Percentiles rank a stretch among this genome's conserved stretches.
phyloP scores from a whole-genome alignment of 2,113 vertebrate genomes.

The Anarhynchus alexandrinus region DNA sequence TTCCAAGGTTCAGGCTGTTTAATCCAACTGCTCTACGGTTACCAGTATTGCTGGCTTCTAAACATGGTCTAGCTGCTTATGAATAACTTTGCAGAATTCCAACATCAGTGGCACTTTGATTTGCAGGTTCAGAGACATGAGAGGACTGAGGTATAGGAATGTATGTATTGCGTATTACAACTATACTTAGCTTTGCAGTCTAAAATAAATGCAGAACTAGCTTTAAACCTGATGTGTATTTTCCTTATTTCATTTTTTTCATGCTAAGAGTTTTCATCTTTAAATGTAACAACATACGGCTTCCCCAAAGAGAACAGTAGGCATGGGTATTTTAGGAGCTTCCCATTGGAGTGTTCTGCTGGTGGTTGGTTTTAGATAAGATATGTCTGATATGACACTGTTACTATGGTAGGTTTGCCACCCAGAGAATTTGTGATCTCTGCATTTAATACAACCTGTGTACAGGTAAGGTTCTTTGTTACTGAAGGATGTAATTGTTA shows the following conservation, averaged over 20 bases:
- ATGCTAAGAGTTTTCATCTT: neutral
- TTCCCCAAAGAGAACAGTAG: neutral
- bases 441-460: neutral
- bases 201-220: neutral
- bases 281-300: neutral
- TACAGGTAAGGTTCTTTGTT: neutral
- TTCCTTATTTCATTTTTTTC: neutral
- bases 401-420: too few species aligned
- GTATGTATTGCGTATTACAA: neutral
- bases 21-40: neutral
- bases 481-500: too few species aligned
- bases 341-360: neutral
- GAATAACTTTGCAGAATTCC: neutral
- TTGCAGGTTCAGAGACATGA: neutral
- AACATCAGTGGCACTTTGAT: neutral
- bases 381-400: neutral
- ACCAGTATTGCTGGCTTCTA: neutral
- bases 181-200: neutral
- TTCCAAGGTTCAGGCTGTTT: neutral
- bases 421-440: too few species aligned
- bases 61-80: neutral
- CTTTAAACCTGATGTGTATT: neutral
- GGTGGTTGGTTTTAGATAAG: neutral
- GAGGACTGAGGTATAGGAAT: neutral
- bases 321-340: neutral